Evolutionary conservation across 2,888 invertebrate species (phyloP), one percentile per base, ranked within the genome.

Genomic region (Drosophila parthenogenetica): DNA sequence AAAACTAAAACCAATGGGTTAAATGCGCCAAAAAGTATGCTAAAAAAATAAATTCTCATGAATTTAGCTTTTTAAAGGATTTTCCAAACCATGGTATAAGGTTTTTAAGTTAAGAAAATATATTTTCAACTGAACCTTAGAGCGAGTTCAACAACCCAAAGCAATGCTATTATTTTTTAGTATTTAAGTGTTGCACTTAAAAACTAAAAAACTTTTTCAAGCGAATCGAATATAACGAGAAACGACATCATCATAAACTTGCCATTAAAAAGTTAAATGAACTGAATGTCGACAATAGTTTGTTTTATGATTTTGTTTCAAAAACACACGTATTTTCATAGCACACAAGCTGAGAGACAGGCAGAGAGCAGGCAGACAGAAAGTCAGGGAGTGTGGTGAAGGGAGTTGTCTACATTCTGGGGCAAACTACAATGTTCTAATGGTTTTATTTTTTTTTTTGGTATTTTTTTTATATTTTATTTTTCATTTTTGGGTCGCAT

Each of bases 321-420:
- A 11, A 16, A 17, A 45, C 16, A 43, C 16, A 14, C 32, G 49
- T 17, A 37, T 60, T 45, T 39, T 17, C 53, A 50, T 43, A 29
- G 29, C 29, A 29, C 50, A 40, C 48, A 48, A 35, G 57, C 22
- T 46, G 54, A 70, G 60, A 67, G 74, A 77, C 84, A 77, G 73
- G 70, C 40, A 17, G 13, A 46, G n/a, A n/a, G 10, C 4, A 42
- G 13, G 19, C 22, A 46, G 16, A 16, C 14, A 14, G 8, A 4
- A 29, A 10, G 29, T 0, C 16, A 14, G 17, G 5, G 32, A 1
- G 13, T 8, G 16, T 8, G 19, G 13, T 10, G 0, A 5, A 43
- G 43, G 22, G 29, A 42, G 17, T 0, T 19, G n/a, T 4, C 29
- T 16, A 37, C 55, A 62, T 68, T 73, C 45, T 54, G 64, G 50